phyloP scores from a whole-genome alignment of 2,797 vertebrate species.

The Columba guinea region DNA sequence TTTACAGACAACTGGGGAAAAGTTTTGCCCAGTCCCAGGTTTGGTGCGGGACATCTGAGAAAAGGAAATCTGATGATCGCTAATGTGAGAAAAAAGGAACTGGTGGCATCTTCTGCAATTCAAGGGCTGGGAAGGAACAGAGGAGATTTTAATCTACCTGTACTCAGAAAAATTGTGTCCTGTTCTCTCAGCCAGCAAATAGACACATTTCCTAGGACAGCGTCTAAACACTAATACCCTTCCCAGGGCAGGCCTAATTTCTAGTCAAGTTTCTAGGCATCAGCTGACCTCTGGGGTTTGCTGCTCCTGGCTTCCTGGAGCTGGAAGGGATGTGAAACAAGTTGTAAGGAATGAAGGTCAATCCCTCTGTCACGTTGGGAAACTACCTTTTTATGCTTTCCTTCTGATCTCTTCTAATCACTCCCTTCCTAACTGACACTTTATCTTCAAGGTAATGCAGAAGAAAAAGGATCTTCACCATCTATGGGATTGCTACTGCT shows the following conservation, averaged over 20 bases:
- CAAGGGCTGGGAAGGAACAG: not conserved
- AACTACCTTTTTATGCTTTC: not conserved
- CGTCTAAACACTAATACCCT: not conserved
- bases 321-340: not conserved
- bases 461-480: not conserved
- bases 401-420: not conserved
- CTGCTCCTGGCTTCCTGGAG: not conserved
- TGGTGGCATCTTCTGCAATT: not conserved
- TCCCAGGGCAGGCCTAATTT: not conserved
- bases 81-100: not conserved
- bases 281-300: not conserved
- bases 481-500: not conserved
- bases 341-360: not conserved
- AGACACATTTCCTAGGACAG: not conserved
- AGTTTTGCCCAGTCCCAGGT: not conserved
- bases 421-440: not conserved
- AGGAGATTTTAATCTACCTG: not conserved
- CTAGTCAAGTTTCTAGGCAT: not conserved
- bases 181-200: not conserved
- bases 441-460: not conserved
- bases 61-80: not conserved
- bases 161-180: not conserved
- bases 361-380: not conserved
- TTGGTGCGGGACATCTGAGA: not conserved
- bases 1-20: not conserved